Conservation (phyloP, 2,888 invertebrate genomes). For the Aproaerema taeniolella region DNA sequence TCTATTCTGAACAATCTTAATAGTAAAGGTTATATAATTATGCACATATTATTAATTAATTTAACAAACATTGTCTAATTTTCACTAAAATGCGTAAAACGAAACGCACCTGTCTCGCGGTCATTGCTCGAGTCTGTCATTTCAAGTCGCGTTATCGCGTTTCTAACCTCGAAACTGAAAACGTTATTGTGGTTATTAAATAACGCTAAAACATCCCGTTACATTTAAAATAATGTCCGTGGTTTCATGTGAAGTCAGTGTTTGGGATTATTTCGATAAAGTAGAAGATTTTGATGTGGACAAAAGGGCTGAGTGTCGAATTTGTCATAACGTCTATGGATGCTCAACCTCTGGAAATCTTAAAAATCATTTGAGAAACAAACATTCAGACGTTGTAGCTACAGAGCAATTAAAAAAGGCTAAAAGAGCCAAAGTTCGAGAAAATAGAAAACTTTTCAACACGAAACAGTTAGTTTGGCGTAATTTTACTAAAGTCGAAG, state of each 20-base stretch:
- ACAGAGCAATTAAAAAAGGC: not conserved
- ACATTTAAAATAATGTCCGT: not conserved
- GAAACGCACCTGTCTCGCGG: too few species aligned
- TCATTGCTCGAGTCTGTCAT: too few species aligned
- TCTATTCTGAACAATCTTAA: too few species aligned
- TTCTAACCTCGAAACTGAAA: too few species aligned
- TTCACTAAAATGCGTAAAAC: too few species aligned
- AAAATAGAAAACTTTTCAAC: not conserved
- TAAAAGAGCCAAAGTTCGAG: not conserved
- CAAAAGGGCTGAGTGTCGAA: not conserved
- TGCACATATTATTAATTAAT: too few species aligned
- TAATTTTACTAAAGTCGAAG: constrained; percentile 3
- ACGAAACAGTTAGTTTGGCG: not conserved
- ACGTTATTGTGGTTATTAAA: too few species aligned
- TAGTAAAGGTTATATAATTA: too few species aligned
- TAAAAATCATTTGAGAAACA: constrained; percentile 19
- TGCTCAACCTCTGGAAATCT: constrained; percentile 7
- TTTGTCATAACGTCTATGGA: not conserved
- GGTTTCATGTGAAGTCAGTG: not conserved
- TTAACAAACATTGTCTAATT: too few species aligned
- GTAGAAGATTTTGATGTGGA: too few species aligned
- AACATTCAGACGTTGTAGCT: constrained; percentile 14
- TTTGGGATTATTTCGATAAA: constrained; percentile 8
- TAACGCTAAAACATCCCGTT: too few species aligned
- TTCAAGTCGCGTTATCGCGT: too few species aligned